phyloP scores from a whole-genome alignment of 1,140 invertebrate species.

The Frieseomelitta varia region DNA sequence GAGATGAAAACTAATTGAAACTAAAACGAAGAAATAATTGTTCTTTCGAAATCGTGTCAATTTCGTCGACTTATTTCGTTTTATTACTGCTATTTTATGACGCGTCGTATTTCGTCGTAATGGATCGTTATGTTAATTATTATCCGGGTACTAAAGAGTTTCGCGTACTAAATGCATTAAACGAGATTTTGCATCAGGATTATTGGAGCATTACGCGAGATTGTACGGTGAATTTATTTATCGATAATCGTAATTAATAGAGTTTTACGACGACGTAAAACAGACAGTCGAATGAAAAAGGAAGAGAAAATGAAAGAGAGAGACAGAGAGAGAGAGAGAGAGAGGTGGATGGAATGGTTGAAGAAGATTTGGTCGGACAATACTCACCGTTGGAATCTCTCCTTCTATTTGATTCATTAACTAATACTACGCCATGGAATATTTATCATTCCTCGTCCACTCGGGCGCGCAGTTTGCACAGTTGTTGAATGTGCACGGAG shows the following conservation, averaged over 20 bases:
- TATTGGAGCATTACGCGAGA: not conserved
- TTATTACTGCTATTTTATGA: too few relatives aligned
- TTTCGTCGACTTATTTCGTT: too few relatives aligned
- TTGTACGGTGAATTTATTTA: not conserved
- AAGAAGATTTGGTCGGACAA: constrained; percentile 18
- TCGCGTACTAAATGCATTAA: not conserved
- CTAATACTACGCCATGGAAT: constrained; percentile 46
- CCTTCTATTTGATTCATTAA: constrained; percentile 58
- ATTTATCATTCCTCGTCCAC: constrained; percentile 52
- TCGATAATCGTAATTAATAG: constrained; percentile 4
- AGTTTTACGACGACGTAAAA: not conserved
- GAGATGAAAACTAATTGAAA: too few relatives aligned
- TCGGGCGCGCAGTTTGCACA: constrained; percentile 43
- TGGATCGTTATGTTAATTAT: not conserved
- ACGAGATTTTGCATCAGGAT: not conserved
- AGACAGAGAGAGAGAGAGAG: not conserved
- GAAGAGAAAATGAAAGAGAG: not conserved
- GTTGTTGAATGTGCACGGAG: constrained; percentile 26
- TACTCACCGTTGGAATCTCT: constrained; percentile 26
- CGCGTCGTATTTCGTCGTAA: not conserved
- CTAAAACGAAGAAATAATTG: too few relatives aligned
- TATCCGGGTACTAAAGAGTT: not conserved
- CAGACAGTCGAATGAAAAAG: not conserved
- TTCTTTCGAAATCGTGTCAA: too few relatives aligned
- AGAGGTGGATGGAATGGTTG: not conserved